phyloP scores from a whole-genome alignment of 2,888 invertebrate species.

The Trisateles emortualis region DNA sequence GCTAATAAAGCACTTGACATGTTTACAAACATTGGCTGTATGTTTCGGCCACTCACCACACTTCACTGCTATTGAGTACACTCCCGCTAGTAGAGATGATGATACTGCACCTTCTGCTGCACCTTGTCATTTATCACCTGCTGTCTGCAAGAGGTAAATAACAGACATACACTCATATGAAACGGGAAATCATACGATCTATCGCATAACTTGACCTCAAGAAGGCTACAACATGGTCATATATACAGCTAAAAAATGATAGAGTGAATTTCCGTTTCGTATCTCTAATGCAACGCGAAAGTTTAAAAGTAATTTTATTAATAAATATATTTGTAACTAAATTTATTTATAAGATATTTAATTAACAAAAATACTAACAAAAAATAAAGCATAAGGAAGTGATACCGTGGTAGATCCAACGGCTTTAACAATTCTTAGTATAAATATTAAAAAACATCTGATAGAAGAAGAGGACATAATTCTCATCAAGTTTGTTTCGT shows the following conservation, averaged over 20 bases:
- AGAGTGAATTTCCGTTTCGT: no score
- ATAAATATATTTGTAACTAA: no score
- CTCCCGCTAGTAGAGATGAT: slow-evolving; percentile 47
- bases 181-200: not conserved
- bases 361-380: no score
- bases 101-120: slow-evolving; percentile 48
- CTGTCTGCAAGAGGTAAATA: slow-evolving; percentile 43
- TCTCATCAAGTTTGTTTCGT: no score
- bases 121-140: slow-evolving; percentile 40
- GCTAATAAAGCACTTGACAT: slow-evolving; percentile 50
- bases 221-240: no score
- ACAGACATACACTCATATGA: not conserved
- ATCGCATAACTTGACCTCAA: not conserved
- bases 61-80: slow-evolving; percentile 27
- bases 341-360: no score
- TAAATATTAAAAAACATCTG: no score
- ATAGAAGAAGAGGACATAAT: no score
- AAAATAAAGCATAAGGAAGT: no score
- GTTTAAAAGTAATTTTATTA: not conserved
- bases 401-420: no score
- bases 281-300: not conserved
- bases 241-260: no score
- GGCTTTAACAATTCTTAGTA: no score
- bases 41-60: slow-evolving; percentile 22
- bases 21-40: slow-evolving; percentile 69